Conservation (phyloP, 1,140 invertebrate species). For the Batillaria attramentaria region DNA sequence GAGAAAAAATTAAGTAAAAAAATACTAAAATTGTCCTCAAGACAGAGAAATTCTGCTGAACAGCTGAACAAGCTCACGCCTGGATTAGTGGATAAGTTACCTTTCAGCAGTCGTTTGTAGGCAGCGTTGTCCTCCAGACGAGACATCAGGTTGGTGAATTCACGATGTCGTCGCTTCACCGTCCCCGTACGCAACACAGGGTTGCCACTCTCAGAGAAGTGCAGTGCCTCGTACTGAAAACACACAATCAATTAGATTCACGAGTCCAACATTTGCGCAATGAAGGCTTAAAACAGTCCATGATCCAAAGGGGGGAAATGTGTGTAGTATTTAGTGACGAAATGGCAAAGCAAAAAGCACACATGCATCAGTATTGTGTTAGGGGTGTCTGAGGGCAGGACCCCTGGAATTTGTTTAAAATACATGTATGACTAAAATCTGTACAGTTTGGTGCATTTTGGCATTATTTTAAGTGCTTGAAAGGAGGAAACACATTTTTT, state of each 20-base stretch:
- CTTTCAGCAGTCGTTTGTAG: conserved; percentile 68
- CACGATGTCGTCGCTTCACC: conserved; percentile 72
- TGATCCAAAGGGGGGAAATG: background rate
- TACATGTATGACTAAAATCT: too few relatives aligned
- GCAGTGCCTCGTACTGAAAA: conserved; percentile 56
- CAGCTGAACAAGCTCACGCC: too few relatives aligned
- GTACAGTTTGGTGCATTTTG: too few relatives aligned
- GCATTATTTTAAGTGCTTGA: too few relatives aligned
- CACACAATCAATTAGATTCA: conserved; percentile 25
- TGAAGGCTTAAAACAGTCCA: background rate
- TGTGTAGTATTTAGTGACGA: too few relatives aligned
- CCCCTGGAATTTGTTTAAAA: too few relatives aligned
- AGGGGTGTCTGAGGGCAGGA: background rate
- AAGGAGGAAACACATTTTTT: too few relatives aligned
- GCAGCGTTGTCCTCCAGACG: conserved; percentile 70
- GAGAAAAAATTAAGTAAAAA: too few relatives aligned
- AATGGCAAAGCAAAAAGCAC: background rate
- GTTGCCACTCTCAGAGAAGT: conserved; percentile 46
- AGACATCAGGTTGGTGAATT: conserved; percentile 73
- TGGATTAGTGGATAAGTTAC: too few relatives aligned
- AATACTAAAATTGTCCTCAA: too few relatives aligned
- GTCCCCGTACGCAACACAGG: conserved; percentile 57
- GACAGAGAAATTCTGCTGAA: too few relatives aligned
- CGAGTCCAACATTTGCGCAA: background rate
- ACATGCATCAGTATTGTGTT: background rate